phyloP scores from a whole-genome alignment of 2,888 invertebrate genomes.

The Cephus rjabovi region DNA sequence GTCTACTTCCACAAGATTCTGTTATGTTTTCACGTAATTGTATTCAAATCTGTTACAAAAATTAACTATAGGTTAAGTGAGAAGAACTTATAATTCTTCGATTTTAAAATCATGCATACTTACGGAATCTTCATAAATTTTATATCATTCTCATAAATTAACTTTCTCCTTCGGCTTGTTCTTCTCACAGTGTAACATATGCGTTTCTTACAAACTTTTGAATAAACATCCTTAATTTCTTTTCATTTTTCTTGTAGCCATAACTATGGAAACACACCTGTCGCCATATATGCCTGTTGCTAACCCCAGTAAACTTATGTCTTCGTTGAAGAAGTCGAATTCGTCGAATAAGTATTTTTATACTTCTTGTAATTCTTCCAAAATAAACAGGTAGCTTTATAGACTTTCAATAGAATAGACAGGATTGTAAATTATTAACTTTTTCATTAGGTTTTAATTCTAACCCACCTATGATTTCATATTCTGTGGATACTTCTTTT shows the following conservation, averaged over 20 bases:
- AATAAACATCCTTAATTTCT: background rate
- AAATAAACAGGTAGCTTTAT: slow-evolving; percentile 9
- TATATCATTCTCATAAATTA: background rate
- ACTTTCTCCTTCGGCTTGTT: background rate
- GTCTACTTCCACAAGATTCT: background rate
- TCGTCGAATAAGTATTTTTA: background rate
- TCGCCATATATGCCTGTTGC: background rate
- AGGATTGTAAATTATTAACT: background rate
- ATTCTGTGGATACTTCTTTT: background rate
- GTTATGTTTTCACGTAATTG: background rate
- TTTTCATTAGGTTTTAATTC: too few species aligned
- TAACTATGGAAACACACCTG: background rate
- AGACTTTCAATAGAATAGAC: too few species aligned
- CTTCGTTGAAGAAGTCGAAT: background rate
- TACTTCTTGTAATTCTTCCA: slow-evolving; percentile 25
- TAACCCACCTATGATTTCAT: background rate
- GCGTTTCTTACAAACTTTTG: background rate
- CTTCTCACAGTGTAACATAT: background rate
- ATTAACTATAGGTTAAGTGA: background rate
- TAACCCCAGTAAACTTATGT: background rate
- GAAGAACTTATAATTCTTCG: background rate
- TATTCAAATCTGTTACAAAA: background rate
- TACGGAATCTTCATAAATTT: background rate
- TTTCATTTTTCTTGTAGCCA: background rate
- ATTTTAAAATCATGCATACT: background rate